Base-by-base conservation (phyloP, 2,888 invertebrate genomes). In the Cordilura impudica region DNA sequence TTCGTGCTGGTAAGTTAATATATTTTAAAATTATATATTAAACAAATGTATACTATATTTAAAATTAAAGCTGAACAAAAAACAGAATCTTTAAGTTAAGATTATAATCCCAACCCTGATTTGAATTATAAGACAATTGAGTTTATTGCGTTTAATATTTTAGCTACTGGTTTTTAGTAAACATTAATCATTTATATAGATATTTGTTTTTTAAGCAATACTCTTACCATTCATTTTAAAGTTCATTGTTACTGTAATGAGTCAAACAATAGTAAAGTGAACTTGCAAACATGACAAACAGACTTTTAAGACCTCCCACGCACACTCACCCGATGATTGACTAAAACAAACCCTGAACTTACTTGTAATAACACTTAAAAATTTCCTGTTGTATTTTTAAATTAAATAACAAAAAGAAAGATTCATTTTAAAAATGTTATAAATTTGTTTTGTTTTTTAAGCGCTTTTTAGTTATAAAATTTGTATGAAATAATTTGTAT, bases 1-100 rank as follows among this genome's bases (percentile, higher is more conserved):
- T 99, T 94, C 95, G 97, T 89, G 99, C 99, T 91, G 99, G 99
- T 98, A 90, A 93, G 95, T 93, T 63, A 26, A 58, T n/a, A 7
- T 53, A 18, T 49, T 16, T 49, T n/a, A 19, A 19, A 29, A 29
- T 23, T 4, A 21, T 3, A n/a, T n/a, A n/a, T n/a, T n/a, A n/a
- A n/a, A n/a, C n/a, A n/a, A n/a, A n/a, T n/a, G n/a, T n/a, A n/a
- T n/a, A n/a, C n/a, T n/a, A n/a, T n/a, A n/a, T n/a, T n/a, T n/a
- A n/a, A n/a, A n/a, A n/a, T n/a, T 12, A 10, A 51, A 14, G 49
- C 49, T 14, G 12, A 29, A 19, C n/a, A 1, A 35, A 54, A 45
- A 26, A 58, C 35, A 49, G 19, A 51, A 60, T 12, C 14, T 49
- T 31, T 6, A 23, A 23, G n/a, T 10, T n/a, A 35, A 19, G 23